Evolutionary conservation across 2,797 vertebrate species (phyloP).

Genomic region (Chaetophractus vellerosus): DNA sequence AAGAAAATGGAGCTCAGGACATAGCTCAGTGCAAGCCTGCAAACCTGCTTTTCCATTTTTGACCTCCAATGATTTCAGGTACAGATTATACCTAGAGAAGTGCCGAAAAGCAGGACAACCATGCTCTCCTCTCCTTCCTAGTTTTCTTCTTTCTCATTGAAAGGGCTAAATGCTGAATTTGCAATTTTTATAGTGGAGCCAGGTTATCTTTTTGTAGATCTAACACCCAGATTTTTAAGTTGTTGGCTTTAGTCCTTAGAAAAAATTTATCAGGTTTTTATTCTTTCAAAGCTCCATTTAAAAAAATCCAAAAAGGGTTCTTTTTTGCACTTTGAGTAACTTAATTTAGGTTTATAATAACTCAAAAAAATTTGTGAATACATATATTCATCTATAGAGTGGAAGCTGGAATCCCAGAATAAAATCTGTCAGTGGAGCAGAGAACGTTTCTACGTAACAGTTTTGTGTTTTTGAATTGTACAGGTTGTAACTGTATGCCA

Average conservation of each 20-base stretch:
- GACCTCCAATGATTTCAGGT: neutral
- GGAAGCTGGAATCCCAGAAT: neutral
- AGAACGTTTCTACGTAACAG: neutral
- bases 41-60: neutral
- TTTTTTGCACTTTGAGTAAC: conserved; percentile 12
- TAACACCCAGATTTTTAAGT: neutral
- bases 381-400: neutral
- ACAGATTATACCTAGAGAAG: neutral
- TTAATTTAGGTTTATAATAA: neutral
- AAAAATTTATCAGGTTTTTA: neutral
- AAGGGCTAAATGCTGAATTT: neutral
- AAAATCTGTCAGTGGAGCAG: neutral
- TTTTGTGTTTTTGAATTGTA: neutral
- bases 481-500: neutral
- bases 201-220: neutral
- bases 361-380: neutral
- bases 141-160: neutral
- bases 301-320: neutral
- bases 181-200: neutral
- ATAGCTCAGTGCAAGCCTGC: neutral
- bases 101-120: no score
- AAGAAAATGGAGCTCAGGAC: neutral
- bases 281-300: neutral
- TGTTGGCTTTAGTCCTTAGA: conserved; percentile 11
- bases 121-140: no score